Base-by-base conservation (phyloP, 2,888 invertebrate genomes). In the Habroteleia sp. region DNA sequence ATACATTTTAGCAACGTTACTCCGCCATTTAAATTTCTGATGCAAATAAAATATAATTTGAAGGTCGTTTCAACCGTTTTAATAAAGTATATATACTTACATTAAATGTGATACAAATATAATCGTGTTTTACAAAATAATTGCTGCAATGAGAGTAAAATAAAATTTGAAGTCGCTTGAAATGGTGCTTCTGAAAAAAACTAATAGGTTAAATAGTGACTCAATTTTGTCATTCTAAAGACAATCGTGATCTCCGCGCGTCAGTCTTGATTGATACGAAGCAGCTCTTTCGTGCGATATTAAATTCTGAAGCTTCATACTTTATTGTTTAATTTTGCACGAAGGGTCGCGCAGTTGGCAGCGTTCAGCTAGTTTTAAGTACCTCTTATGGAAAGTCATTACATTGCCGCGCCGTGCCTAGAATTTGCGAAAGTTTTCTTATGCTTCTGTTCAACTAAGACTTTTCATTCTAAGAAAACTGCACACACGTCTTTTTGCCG, bases 371-470 rank as follows among this genome's bases (percentile, higher is more conserved):
- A 58, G 68, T 68, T 68, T 68, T 58, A 58, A 68, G 68, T 58
- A 68, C 68, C 68, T 68, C 68, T 68, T 58, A 68, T 68, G 35
- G 39, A 68, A 68, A 68, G 68, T 68, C 68, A 68, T 68, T 68
- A 68, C 68, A 68, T 46, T 48, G 31, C 46, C 48, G 31, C 17
- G 58, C 33, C 68, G 68, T 68, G 48, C 58, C 46, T 48, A 48
- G 66, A 66, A 46, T 66, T 41, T 14, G 17, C 46, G 46, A 65
- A 66, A 66, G 66, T 66, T 66, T 56, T 66, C 66, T 66, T 56
- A 56, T 66, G 66, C 8, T 25, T 39, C 39, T 31, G 48, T 48
- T 48, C 33, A 20, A 39, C 23, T 27, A 33, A 44, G 54, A 54
- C 65, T 39, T 52, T 42, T 46, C n/a, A 13, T 50, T 54, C 29